Percentiles rank a stretch among this genome's conserved stretches.
Evolutionary conservation across 1,140 invertebrate genomes (phyloP).

Genomic region (Ctenoplectra terminalis): DNA sequence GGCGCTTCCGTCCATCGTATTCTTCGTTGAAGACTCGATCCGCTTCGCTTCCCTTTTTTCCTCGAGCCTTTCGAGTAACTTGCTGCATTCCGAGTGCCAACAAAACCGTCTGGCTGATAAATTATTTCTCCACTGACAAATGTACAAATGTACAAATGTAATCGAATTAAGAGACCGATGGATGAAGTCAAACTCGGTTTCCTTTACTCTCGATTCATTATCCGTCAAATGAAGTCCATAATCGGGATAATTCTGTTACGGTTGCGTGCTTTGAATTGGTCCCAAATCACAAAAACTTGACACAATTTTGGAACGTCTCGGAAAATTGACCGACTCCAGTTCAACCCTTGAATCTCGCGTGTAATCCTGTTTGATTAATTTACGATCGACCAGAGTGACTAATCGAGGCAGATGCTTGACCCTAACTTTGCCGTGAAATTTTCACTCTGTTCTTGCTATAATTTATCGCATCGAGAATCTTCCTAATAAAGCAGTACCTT

Average conservation of each 20-base stretch:
- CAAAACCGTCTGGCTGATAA: not conserved
- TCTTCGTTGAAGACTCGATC: not conserved
- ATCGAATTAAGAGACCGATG: not conserved
- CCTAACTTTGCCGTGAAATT: not conserved
- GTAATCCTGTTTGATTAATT: slow-evolving; percentile 25
- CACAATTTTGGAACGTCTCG: not conserved
- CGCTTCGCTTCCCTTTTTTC: not conserved
- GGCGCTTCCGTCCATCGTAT: too few species aligned
- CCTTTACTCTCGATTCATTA: not conserved
- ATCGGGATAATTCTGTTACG: not conserved
- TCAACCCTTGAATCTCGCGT: not conserved
- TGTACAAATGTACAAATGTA: not conserved
- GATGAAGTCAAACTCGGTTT: not conserved
- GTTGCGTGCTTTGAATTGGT: not conserved
- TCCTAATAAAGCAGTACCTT: too few species aligned
- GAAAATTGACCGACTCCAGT: not conserved
- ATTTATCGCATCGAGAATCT: not conserved
- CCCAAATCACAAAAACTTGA: not conserved
- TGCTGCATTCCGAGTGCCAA: not conserved
- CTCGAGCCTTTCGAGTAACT: not conserved
- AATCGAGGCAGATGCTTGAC: not conserved
- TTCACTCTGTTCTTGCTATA: not conserved
- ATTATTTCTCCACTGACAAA: slow-evolving; percentile 13
- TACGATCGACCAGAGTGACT: slow-evolving; percentile 33
- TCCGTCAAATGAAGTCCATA: not conserved